phyloP scores from a whole-genome alignment of 2,888 invertebrate genomes.

The Drosophila trichaetosa region DNA sequence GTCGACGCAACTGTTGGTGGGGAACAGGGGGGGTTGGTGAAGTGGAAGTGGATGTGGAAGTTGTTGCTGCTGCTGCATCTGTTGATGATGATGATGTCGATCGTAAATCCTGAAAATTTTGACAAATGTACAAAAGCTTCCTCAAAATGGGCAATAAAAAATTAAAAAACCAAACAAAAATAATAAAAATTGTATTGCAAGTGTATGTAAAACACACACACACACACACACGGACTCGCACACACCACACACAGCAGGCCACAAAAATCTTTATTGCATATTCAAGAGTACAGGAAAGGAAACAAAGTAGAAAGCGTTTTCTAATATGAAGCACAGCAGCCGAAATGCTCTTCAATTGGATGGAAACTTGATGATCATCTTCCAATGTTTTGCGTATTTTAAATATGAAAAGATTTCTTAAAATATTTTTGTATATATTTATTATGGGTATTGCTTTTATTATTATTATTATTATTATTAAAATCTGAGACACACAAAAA shows the following conservation, averaged over 20 bases:
- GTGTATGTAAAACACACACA: conserved; percentile 10
- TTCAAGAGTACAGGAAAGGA: conserved; percentile 25
- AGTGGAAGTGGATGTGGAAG: conserved; percentile 11
- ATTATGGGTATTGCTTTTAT: no score
- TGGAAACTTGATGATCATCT: neutral
- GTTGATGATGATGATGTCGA: conserved; percentile 76
- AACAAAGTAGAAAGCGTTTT: neutral
- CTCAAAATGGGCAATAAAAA: conserved; percentile 77
- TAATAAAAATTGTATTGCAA: conserved; percentile 49
- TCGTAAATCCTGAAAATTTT: conserved; percentile 78
- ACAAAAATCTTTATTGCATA: conserved; percentile 57
- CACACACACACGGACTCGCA: conserved; percentile 13
- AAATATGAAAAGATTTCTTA: neutral
- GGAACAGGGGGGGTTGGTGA: neutral
- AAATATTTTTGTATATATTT: neutral
- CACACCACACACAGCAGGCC: conserved; percentile 22
- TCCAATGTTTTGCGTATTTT: neutral
- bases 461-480: neutral
- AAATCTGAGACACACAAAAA: neutral
- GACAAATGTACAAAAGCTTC: conserved; percentile 77
- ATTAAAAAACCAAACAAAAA: conserved; percentile 57
- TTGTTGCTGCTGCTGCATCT: conserved; percentile 48
- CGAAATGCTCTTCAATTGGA: conserved; percentile 37
- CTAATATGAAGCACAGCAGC: neutral
- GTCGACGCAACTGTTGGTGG: conserved; percentile 51